Evolutionary conservation across 2,113 vertebrate genomes (phyloP).

Genomic region (Hyperopisus bebe): DNA sequence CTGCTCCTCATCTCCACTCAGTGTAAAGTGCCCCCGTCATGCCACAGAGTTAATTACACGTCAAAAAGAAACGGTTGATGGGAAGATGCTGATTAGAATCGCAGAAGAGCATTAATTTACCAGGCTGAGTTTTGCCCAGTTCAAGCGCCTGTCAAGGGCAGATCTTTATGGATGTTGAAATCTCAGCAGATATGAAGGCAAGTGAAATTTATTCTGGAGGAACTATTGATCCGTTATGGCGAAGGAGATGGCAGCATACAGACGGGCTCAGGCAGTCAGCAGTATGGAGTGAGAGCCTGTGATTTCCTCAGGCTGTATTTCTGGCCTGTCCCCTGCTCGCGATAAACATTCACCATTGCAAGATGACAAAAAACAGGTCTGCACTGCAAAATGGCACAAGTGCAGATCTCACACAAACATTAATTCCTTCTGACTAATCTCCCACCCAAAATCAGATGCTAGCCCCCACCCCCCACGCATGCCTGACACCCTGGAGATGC

Average conservation of each 20-base stretch:
- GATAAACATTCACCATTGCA: background rate
- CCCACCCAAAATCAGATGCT: background rate
- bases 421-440: background rate
- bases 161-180: background rate
- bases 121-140: background rate
- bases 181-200: background rate
- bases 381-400: background rate
- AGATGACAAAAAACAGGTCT: background rate
- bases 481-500: background rate
- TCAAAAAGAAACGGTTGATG: background rate
- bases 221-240: background rate
- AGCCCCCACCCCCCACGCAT: background rate
- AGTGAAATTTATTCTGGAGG: background rate
- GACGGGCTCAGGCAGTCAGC: background rate
- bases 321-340: background rate
- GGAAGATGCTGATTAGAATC: background rate
- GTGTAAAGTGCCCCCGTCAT: background rate
- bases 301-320: background rate
- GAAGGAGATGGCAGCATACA: background rate
- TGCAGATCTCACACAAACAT: conserved; percentile 8
- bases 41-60: background rate
- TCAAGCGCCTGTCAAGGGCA: background rate
- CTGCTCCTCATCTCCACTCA: background rate
- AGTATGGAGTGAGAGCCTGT: background rate
- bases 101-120: background rate